Percentiles rank a stretch among this genome's conserved stretches.
phyloP scores from a whole-genome alignment of 2,113 vertebrate species.

The Cephalopholis sonnerati region DNA sequence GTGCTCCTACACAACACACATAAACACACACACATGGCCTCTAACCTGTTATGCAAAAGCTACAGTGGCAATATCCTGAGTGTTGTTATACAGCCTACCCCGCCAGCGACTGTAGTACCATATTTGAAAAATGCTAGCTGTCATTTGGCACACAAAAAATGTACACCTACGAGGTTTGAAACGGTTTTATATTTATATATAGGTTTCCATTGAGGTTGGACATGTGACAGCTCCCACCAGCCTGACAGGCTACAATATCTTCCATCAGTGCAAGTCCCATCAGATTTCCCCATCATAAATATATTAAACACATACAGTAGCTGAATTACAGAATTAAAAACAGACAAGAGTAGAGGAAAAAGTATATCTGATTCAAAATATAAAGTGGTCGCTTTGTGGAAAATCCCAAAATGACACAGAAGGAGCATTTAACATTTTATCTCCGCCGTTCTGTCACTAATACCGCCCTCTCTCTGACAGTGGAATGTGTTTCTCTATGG shows the following conservation, averaged over 20 bases:
- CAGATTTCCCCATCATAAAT: slow-evolving; percentile 32
- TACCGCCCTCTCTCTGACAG: not conserved
- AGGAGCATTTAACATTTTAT: slow-evolving; percentile 37
- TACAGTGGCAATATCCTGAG: slow-evolving; percentile 29
- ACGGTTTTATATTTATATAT: not conserved
- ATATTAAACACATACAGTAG: slow-evolving; percentile 44
- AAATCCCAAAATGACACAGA: slow-evolving; percentile 23
- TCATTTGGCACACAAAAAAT: slow-evolving; percentile 7
- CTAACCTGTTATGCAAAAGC: slow-evolving; percentile 21
- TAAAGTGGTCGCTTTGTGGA: not conserved
- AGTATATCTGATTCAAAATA: not conserved
- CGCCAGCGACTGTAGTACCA: not conserved
- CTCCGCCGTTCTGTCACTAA: slow-evolving; percentile 7
- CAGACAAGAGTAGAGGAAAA: not conserved
- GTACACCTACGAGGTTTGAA: not conserved
- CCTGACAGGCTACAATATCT: slow-evolving; percentile 1
- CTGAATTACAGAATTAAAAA: slow-evolving; percentile 42
- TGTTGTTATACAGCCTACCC: slow-evolving; percentile 9
- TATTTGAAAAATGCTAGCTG: slow-evolving; percentile 17
- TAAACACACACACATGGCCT: slow-evolving; percentile 8
- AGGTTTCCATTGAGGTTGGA: not conserved
- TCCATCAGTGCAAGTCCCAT: slow-evolving; percentile 41
- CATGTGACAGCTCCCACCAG: not conserved
- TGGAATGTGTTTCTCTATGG: slow-evolving; percentile 45
- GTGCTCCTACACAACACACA: slow-evolving; percentile 20